phyloP scores from a whole-genome alignment of 1,140 invertebrate species.

The Drosophila baimaii region DNA sequence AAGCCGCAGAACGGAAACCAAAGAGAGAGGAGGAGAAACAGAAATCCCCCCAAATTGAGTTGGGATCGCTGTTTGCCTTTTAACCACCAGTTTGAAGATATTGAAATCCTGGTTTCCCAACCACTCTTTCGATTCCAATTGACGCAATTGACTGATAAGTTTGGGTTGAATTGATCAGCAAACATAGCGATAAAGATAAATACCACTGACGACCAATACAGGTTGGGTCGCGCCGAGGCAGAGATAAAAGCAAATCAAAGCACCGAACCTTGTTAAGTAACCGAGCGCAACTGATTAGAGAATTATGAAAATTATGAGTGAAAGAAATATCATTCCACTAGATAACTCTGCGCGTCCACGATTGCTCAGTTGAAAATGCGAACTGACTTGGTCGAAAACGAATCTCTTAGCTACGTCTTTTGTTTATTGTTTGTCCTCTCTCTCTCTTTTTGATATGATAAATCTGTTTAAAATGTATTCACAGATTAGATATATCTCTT shows the following conservation, averaged over 20 bases:
- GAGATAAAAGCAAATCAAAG: constrained; percentile 29
- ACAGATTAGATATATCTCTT: constrained; percentile 67
- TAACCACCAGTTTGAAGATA: constrained; percentile 9
- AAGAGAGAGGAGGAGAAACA: not conserved
- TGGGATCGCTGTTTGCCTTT: not conserved
- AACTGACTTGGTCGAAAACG: constrained; percentile 47
- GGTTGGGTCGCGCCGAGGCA: too few relatives aligned
- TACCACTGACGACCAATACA: too few relatives aligned
- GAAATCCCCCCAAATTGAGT: constrained; percentile 6
- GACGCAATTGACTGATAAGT: constrained; percentile 44
- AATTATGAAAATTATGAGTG: constrained; percentile 4
- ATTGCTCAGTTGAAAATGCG: constrained; percentile 49
- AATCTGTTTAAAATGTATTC: constrained; percentile 61
- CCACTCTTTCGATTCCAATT: constrained; percentile 20
- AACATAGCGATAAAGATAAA: constrained; percentile 32
- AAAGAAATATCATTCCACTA: constrained; percentile 8
- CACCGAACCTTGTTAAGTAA: constrained; percentile 32
- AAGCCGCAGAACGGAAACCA: constrained; percentile 24
- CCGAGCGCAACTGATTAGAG: constrained; percentile 10
- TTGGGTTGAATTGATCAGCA: constrained; percentile 25
- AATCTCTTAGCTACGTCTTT: constrained; percentile 34
- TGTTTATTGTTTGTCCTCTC: constrained; percentile 48
- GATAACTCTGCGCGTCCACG: constrained; percentile 42
- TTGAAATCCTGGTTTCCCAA: not conserved
- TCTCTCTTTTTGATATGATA: constrained; percentile 63